A percentile compares a stretch with the other conserved stretches of the same genome.
Evolutionary conservation across 2,888 invertebrate genomes (phyloP).

Genomic region (Trichacis sp.): DNA sequence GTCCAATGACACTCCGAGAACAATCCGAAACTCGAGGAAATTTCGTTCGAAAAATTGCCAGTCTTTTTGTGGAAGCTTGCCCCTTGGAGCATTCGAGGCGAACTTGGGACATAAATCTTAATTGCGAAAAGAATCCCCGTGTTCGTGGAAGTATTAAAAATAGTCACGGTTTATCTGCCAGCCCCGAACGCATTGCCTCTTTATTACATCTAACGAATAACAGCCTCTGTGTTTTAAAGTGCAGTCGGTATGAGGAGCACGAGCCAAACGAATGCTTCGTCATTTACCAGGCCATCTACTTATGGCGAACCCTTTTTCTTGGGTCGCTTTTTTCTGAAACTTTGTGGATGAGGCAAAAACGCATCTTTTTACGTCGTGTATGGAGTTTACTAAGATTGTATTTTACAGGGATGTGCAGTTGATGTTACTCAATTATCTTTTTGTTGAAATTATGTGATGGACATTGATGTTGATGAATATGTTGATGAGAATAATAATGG

Average conservation of each 20-base stretch:
- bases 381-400: too few relatives aligned
- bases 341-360: too few relatives aligned
- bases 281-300: conserved; percentile 2
- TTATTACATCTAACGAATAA: conserved; percentile 40
- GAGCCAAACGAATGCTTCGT: conserved; percentile 17
- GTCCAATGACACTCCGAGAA: background rate
- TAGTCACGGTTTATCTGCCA: conserved; percentile 35
- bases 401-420: too few relatives aligned
- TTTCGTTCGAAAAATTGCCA: background rate
- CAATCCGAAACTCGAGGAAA: background rate
- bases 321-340: background rate
- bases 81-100: background rate
- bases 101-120: conserved; percentile 30
- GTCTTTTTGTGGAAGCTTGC: background rate
- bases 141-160: conserved; percentile 28
- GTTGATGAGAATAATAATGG: too few relatives aligned
- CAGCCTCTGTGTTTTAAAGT: conserved; percentile 25
- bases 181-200: conserved; percentile 34
- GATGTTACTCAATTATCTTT: too few relatives aligned
- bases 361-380: too few relatives aligned
- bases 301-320: background rate
- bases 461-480: too few relatives aligned
- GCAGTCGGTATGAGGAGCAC: conserved; percentile 2
- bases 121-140: conserved; percentile 30
- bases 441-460: too few relatives aligned